A percentile compares a stretch with the other conserved stretches of the same genome.
Evolutionary conservation across 2,113 vertebrate species (phyloP).

Genomic region (Orthonyx spaldingii): DNA sequence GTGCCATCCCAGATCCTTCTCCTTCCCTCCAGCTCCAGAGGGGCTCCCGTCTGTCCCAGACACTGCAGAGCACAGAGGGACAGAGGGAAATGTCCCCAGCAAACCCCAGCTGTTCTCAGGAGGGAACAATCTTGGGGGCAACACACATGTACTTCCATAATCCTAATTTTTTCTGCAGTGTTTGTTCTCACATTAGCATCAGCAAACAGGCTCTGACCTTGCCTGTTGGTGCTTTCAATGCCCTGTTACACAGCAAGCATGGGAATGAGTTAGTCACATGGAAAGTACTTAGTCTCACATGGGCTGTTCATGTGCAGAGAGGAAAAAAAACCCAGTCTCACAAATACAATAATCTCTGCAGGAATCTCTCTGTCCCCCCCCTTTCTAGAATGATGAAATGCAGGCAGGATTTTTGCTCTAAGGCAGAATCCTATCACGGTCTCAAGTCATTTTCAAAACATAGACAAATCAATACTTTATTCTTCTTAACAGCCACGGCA

Average conservation of each 20-base stretch:
- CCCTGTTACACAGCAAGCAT: constrained; percentile 54
- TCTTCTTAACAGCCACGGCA: neutral
- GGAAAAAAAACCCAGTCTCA: constrained; percentile 30
- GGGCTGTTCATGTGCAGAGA: constrained; percentile 66
- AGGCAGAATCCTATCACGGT: constrained; percentile 23
- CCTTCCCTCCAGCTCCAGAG: neutral
- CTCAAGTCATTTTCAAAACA: constrained; percentile 22
- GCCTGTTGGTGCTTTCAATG: constrained; percentile 43
- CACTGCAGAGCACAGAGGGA: neutral
- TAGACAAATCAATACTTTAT: neutral
- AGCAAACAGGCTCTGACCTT: constrained; percentile 42
- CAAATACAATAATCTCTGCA: constrained; percentile 67
- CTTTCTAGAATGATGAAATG: constrained; percentile 26
- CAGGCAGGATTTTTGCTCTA: constrained; percentile 37
- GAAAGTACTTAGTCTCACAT: constrained; percentile 72
- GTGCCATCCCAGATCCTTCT: neutral
- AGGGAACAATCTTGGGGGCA: neutral
- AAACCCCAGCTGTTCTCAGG: neutral
- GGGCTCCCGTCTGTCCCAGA: neutral
- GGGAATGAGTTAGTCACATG: constrained; percentile 73
- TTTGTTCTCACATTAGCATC: constrained; percentile 21
- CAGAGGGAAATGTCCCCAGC: neutral
- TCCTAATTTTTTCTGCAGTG: constrained; percentile 18
- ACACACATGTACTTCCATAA: neutral
- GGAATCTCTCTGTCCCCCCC: constrained; percentile 52